These are phyloP conservation scores for Brachyhypopomus occidentalis DNA, from an alignment of 2,113 vertebrate species.

Conservation along the genomic window DNA sequence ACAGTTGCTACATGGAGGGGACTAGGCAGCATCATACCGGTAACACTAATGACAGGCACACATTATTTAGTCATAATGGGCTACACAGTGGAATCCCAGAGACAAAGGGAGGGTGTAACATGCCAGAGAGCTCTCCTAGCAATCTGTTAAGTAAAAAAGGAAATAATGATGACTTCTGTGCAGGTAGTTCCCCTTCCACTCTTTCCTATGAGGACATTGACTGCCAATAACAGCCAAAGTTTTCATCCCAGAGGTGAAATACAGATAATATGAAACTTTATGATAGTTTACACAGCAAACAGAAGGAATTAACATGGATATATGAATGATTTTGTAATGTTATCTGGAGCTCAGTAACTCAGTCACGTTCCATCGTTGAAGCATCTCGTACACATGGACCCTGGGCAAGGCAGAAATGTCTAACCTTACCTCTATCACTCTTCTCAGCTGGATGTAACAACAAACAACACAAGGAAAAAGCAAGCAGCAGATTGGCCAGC, in stretches of 20 bases:
- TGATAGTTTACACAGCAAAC: no score
- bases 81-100: conserved; percentile 23
- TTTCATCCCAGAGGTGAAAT: neutral
- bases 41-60: conserved; percentile 42
- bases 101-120: conserved; percentile 37
- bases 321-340: neutral
- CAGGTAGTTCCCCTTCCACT: neutral
- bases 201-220: neutral
- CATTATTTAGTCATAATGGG: conserved; percentile 46
- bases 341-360: neutral
- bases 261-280: no score
- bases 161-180: conserved; percentile 13
- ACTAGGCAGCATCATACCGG: conserved; percentile 29
- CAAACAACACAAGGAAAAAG: no score
- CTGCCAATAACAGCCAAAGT: neutral
- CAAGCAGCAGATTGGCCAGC: no score
- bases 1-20: conserved; percentile 35
- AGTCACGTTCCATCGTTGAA: neutral
- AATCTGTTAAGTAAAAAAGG: conserved; percentile 24
- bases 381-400: neutral
- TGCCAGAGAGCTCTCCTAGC: conserved; percentile 26
- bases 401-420: no score
- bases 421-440: no score
- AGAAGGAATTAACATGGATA: no score
- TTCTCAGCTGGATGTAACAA: no score